Evolutionary conservation across 2,888 invertebrate species (phyloP).

Genomic region (Agrochola litura): DNA sequence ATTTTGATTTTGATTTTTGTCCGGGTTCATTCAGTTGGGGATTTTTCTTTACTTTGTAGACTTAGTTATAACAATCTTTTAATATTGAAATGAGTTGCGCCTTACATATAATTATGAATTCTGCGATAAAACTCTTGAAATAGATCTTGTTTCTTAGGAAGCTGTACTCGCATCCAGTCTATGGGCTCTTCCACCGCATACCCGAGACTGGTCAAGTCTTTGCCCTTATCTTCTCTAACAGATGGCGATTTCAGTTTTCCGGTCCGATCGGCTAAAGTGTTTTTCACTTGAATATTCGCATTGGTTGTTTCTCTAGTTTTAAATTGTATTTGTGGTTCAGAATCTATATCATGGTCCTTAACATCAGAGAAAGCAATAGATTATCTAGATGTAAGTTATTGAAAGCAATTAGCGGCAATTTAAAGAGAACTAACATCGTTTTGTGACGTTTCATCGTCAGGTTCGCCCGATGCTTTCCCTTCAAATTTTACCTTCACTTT

Average conservation of each 20-base stretch:
- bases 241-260: conserved; percentile 67
- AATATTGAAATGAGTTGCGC: conserved; percentile 10
- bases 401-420: not conserved
- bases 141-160: conserved; percentile 92
- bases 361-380: conserved; percentile 1
- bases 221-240: conserved; percentile 79
- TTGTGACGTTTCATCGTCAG: conserved; percentile 72
- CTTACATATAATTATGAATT: conserved; percentile 92
- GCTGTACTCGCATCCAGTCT: conserved; percentile 91
- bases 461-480: conserved; percentile 79
- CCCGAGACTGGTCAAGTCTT: conserved; percentile 90
- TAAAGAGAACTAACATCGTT: conserved; percentile 70
- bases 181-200: conserved; percentile 90
- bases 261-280: conserved; percentile 48
- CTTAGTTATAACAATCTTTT: not conserved
- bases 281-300: conserved; percentile 61
- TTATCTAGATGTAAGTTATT: not conserved
- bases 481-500: conserved; percentile 91
- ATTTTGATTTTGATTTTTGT: too few species aligned
- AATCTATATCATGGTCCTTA: conserved; percentile 73
- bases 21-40: not conserved
- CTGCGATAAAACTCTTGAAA: conserved; percentile 92
- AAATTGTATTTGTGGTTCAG: conserved; percentile 74
- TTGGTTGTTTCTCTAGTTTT: conserved; percentile 69
- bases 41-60: not conserved